phyloP scores from a whole-genome alignment of 2,888 invertebrate species.

The Tinea pellionella region DNA sequence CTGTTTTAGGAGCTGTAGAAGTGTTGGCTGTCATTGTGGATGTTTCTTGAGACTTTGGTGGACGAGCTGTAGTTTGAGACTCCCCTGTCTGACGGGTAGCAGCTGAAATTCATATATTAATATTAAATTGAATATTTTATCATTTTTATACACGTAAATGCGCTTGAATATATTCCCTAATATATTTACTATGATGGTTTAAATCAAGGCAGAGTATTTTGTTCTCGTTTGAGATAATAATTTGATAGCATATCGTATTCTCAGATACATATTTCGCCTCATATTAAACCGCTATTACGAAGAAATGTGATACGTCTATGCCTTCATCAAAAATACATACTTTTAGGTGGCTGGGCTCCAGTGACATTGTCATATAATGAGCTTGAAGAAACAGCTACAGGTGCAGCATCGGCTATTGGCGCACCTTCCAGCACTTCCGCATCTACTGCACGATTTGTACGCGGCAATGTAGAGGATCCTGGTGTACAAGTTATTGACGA shows the following conservation, averaged over 20 bases:
- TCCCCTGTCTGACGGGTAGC: slow-evolving; percentile 52
- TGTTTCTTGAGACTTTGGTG: slow-evolving; percentile 79
- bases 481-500: slow-evolving; percentile 18
- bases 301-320: too few relatives aligned
- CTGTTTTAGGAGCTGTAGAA: slow-evolving; percentile 72
- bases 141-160: too few relatives aligned
- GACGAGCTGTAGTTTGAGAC: slow-evolving; percentile 66
- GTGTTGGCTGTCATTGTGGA: slow-evolving; percentile 75
- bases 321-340: slow-evolving; percentile 32
- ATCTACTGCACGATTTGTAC: slow-evolving; percentile 78
- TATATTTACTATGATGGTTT: too few relatives aligned
- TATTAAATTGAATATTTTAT: too few relatives aligned
- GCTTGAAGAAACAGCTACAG: slow-evolving; percentile 82
- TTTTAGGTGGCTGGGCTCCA: slow-evolving; percentile 60
- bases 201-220: too few relatives aligned
- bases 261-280: too few relatives aligned
- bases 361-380: slow-evolving; percentile 89
- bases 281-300: too few relatives aligned
- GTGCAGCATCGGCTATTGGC: slow-evolving; percentile 71
- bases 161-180: too few relatives aligned
- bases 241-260: neutral
- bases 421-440: slow-evolving; percentile 71
- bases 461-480: slow-evolving; percentile 88
- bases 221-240: too few relatives aligned
- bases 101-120: slow-evolving; percentile 29